Conservation (phyloP, 1,140 invertebrate species). For the Lordiphosa clarofinis region DNA sequence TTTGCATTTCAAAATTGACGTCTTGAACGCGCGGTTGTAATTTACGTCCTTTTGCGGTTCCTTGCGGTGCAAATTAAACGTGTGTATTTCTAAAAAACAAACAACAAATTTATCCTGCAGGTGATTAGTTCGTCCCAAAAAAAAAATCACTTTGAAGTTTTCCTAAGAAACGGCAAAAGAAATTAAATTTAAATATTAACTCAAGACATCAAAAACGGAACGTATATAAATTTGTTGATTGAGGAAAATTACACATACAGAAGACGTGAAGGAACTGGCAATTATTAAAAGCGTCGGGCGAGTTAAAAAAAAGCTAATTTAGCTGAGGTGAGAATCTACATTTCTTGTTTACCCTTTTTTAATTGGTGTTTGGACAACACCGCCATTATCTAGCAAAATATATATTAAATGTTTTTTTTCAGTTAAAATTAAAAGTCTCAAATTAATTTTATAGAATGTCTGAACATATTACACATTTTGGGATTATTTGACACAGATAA, state of each 20-base stretch:
- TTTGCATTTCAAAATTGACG: slow-evolving; percentile 79
- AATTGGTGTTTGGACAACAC: too few relatives aligned
- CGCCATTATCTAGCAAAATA: too few relatives aligned
- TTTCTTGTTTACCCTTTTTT: background rate
- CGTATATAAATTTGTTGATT: slow-evolving; percentile 52
- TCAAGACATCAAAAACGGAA: slow-evolving; percentile 49
- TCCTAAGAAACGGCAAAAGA: slow-evolving; percentile 6
- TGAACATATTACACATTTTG: too few relatives aligned
- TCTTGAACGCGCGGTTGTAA: slow-evolving; percentile 68
- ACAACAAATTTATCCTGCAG: slow-evolving; percentile 46
- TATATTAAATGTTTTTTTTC: too few relatives aligned
- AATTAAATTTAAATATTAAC: slow-evolving; percentile 59
- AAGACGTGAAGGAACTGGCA: slow-evolving; percentile 20
- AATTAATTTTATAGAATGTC: too few relatives aligned
- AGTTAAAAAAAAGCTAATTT: too few relatives aligned
- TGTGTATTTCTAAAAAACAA: slow-evolving; percentile 39
- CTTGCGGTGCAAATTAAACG: slow-evolving; percentile 17
- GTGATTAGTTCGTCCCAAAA: slow-evolving; percentile 20
- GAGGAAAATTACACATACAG: slow-evolving; percentile 33
- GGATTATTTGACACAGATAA: too few relatives aligned
- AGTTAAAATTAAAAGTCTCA: too few relatives aligned
- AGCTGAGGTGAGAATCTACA: slow-evolving; percentile 27
- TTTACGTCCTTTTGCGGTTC: slow-evolving; percentile 33
- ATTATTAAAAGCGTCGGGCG: slow-evolving; percentile 6
- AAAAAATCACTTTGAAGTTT: slow-evolving; percentile 54